These are phyloP conservation scores for Salvelinus namaycush DNA, from an alignment of 2,113 vertebrate species.

Conservation along the genomic window DNA sequence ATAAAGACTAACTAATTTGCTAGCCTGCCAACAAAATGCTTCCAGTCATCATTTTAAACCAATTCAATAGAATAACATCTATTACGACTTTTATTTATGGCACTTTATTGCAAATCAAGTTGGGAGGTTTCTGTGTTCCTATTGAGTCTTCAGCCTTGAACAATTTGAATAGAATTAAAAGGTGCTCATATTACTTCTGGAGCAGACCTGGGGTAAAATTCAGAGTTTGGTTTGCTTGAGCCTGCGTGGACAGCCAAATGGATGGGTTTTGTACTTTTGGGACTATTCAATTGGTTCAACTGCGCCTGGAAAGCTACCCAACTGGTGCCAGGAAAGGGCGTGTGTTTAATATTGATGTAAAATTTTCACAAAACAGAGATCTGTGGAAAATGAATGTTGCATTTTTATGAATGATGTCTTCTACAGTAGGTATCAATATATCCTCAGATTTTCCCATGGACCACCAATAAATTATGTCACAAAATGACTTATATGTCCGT, in stretches of 20 bases:
- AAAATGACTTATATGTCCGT: neutral
- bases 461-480: neutral
- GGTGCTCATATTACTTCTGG: constrained; percentile 23
- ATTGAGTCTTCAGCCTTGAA: neutral
- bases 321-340: constrained; percentile 29
- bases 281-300: too few species aligned
- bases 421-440: constrained; percentile 18
- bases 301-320: neutral
- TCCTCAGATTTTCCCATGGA: constrained; percentile 30
- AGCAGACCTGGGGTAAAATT: neutral
- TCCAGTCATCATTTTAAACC: constrained; percentile 63
- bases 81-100: constrained; percentile 63
- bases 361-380: constrained; percentile 25
- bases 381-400: constrained; percentile 21
- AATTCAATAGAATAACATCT: constrained; percentile 54
- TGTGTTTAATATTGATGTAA: constrained; percentile 34
- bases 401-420: constrained; percentile 21
- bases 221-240: neutral
- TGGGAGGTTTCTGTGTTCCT: constrained; percentile 30
- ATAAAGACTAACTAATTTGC: too few species aligned
- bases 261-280: too few species aligned
- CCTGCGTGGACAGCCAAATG: neutral
- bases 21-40: constrained; percentile 9
- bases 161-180: constrained; percentile 23
- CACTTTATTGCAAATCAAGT: constrained; percentile 42